Conservation (phyloP, 2,888 invertebrate species). For the Epinotia bilunana region DNA sequence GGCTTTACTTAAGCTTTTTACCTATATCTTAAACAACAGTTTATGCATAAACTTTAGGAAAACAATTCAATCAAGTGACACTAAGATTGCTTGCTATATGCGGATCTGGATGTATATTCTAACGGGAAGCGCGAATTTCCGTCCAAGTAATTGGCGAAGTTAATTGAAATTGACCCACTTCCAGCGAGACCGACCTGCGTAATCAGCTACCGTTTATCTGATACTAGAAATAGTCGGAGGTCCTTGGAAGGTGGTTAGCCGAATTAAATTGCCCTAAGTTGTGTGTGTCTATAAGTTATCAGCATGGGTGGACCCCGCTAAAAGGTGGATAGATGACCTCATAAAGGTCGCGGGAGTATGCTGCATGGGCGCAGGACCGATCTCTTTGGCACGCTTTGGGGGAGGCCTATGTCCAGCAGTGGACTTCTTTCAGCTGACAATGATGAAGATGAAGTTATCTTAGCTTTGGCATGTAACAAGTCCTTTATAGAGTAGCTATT, state of each 20-base stretch:
- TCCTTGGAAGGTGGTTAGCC: neutral
- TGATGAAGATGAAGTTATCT: too few relatives aligned
- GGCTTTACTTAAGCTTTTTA: too few relatives aligned
- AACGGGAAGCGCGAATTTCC: constrained; percentile 9
- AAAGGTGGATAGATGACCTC: too few relatives aligned
- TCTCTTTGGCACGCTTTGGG: too few relatives aligned
- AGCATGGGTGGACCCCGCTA: too few relatives aligned
- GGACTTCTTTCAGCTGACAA: too few relatives aligned
- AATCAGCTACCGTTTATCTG: constrained; percentile 13
- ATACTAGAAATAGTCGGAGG: constrained; percentile 1
- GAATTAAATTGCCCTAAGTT: neutral
- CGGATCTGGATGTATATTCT: constrained; percentile 8
- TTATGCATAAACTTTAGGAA: neutral
- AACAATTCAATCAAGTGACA: neutral
- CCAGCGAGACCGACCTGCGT: constrained; percentile 2
- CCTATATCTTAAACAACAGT: too few relatives aligned
- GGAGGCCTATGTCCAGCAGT: too few relatives aligned
- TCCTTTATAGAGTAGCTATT: too few relatives aligned
- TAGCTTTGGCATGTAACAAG: too few relatives aligned
- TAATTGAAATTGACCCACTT: constrained; percentile 38
- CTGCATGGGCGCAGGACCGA: too few relatives aligned
- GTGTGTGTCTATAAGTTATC: neutral
- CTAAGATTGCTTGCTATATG: neutral
- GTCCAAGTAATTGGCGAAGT: constrained; percentile 30
- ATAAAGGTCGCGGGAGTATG: too few relatives aligned